Base-by-base conservation (phyloP, 2,113 vertebrate species). In the Pangasianodon gigas region DNA sequence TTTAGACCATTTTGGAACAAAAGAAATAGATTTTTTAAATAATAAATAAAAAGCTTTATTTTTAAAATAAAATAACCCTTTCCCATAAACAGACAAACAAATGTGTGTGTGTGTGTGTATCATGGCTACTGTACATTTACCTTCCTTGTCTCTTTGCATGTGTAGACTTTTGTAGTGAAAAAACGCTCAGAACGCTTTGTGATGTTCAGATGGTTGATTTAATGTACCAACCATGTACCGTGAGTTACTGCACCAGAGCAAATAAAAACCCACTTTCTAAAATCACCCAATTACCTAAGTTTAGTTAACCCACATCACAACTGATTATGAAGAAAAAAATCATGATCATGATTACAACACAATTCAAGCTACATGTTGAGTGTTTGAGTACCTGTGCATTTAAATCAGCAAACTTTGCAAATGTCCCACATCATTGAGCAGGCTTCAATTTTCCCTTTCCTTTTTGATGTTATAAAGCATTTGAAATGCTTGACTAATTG, bases 401-500 rank as follows among this genome's bases (percentile, higher is more conserved):
- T 71, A 77, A 86, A 58, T 52, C 37, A 88, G 77, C 26, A 82
- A 56, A 54, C 54, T 54, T 79, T 85, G 56, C 54, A 91, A 91
- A 80, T 19, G 58, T 84, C 65, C 14, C 29, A 86, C 75, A 52
- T 37, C 71, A 52, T 69, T n/a, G 29, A 91, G 44, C 62, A 58
- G n/a, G 52, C 58, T 51, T 87, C 89, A 86, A 82, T 71, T 89
- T 89, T 32, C 84, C 92, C 90, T 93, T 93, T 94, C 88, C 89
- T 21, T 93, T 92, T 94, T 93, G 94, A 96, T 95, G 95, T 93
- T 93, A 88, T 92, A 90, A 94, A 93, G 94, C 87, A 94, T 95
- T 95, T 96, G 94, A 96, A 95, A 95, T 92, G 87, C 91, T 92
- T 92, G 46, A 60, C 94, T 96, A 95, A 96, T 96, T 95, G 95